A percentile compares a stretch with the other conserved stretches of the same genome.
These are phyloP conservation scores for Pseudomyrmex gracilis DNA, from an alignment of 1,140 invertebrate genomes.

Conservation along the genomic window DNA sequence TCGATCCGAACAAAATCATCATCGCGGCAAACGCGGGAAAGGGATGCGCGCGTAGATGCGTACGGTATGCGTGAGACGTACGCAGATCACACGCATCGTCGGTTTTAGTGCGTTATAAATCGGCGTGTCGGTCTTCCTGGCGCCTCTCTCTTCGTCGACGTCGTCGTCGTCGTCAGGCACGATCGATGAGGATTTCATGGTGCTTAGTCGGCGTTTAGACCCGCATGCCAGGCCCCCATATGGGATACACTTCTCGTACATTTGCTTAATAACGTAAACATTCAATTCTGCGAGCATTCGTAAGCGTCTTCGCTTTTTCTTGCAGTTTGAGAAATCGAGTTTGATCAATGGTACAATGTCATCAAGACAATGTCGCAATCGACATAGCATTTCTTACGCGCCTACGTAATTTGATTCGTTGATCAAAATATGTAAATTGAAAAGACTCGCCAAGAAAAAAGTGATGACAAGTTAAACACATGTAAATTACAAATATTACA, in stretches of 20 bases:
- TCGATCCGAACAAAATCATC: slow-evolving; percentile 29
- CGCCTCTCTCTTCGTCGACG: slow-evolving; percentile 72
- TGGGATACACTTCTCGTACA: slow-evolving; percentile 69
- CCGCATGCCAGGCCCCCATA: slow-evolving; percentile 78
- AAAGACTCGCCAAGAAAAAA: too few species aligned
- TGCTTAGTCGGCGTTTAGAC: slow-evolving; percentile 82
- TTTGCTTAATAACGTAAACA: slow-evolving; percentile 83
- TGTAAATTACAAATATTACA: too few species aligned
- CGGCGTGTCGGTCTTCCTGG: slow-evolving; percentile 77
- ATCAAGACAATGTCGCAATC: too few species aligned
- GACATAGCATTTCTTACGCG: too few species aligned
- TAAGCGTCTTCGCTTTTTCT: slow-evolving; percentile 41
- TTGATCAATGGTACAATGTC: too few species aligned
- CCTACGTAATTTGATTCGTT: not conserved
- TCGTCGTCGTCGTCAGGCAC: slow-evolving; percentile 72
- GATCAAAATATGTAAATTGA: too few species aligned
- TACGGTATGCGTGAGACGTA: slow-evolving; percentile 73
- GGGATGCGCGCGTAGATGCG: slow-evolving; percentile 41
- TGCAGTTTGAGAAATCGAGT: slow-evolving; percentile 49
- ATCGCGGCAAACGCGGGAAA: not conserved
- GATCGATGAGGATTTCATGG: slow-evolving; percentile 81
- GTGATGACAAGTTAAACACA: too few species aligned
- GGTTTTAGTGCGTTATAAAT: slow-evolving; percentile 83
- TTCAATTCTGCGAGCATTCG: slow-evolving; percentile 56
- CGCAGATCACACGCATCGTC: slow-evolving; percentile 78